Percentiles rank a stretch among this genome's conserved stretches.
Conservation (phyloP, 1,140 invertebrate genomes). For the Drosophila sp. region DNA sequence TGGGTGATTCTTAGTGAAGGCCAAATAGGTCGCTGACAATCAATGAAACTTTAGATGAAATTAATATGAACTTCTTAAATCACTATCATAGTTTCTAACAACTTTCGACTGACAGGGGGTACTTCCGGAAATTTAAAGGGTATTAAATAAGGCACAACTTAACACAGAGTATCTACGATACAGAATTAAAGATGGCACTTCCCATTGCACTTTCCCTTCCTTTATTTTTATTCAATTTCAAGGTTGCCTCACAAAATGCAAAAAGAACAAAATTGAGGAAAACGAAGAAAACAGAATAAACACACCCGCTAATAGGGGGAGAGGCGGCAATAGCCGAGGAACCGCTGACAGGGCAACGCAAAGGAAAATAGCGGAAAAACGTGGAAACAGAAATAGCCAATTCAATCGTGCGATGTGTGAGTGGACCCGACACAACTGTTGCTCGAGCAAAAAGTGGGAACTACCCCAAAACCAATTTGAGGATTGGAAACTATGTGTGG, state of each 20-base stretch:
- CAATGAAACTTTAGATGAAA: too few relatives aligned
- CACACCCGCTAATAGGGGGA: conserved; percentile 29
- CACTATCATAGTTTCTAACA: not conserved
- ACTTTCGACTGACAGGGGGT: not conserved
- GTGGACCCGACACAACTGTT: conserved; percentile 1
- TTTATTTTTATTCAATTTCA: not conserved
- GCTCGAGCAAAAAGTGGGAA: not conserved
- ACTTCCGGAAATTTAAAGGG: too few relatives aligned
- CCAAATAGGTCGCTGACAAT: too few relatives aligned
- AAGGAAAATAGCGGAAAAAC: conserved; percentile 10
- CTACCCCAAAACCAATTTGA: not conserved
- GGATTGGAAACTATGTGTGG: not conserved
- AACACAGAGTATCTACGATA: not conserved
- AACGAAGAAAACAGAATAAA: conserved; percentile 28
- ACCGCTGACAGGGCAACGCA: conserved; percentile 38
- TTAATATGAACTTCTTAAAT: too few relatives aligned
- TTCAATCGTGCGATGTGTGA: not conserved
- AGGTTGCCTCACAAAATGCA: not conserved
- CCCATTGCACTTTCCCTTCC: not conserved
- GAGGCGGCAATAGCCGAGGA: conserved; percentile 12
- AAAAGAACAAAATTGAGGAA: conserved; percentile 4
- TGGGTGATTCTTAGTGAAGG: too few relatives aligned
- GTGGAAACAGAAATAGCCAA: not conserved
- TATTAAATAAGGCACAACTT: not conserved
- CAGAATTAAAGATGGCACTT: not conserved